Base-by-base conservation (phyloP, 2,888 invertebrate species). In the Cataglyphis altisquamis region DNA sequence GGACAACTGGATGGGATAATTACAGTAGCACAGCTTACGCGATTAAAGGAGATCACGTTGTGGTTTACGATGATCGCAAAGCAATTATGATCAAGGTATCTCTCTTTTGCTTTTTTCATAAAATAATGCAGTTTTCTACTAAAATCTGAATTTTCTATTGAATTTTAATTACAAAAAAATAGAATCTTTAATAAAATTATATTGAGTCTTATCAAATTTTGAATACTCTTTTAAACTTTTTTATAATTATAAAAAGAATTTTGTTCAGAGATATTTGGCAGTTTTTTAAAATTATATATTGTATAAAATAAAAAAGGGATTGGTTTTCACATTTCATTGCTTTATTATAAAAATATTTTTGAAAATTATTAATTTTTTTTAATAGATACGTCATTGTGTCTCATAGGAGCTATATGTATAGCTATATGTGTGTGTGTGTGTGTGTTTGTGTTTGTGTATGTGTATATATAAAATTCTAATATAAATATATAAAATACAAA, bases 61-160 rank as follows among this genome's bases (percentile, higher is more conserved):
- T 98, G 18, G 95, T 97, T 0, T 98, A 97, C 91, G 98, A 98
- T 90, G 97, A 98, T 91, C 96, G 96, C 0, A 95, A 96, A 32
- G 97, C 98, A 18, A 96, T 98, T 66, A 96, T 96, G 32, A 96
- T 96, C 60, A 98, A 98, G 96, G 97, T 98, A 90, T 48, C 63
- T 82, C 6, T 32, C n/a, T 52, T 36, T n/a, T 36, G 8, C 10
- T 45, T 18, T 66, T 48, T 75, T 10, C 2, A 12, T 72, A 1
- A 74, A 74, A 48, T 5, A 15, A 25, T 39, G 25, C 25, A 25
- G 3, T 48, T 10, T 48, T n/a, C 52, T 66, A 75, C 0, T 64
- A 21, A 57, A 32, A 48, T n/a, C 4, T 6, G 3, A 32, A 36
- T 52, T 32, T 52, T 32, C n/a, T 36, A 1, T 12, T 18, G 10